Conservation (phyloP, 2,797 vertebrate genomes). For the Chrosomus eos region DNA sequence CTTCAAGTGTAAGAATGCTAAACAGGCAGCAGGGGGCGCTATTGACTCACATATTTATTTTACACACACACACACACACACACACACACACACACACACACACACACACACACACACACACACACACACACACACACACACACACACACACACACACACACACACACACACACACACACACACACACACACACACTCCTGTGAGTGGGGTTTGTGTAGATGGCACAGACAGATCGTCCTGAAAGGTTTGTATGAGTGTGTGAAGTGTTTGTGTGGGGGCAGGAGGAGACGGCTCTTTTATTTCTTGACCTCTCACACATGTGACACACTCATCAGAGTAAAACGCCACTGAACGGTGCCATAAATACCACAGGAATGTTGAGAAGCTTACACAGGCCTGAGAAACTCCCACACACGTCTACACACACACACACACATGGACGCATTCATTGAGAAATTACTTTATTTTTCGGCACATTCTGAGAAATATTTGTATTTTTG, state of each 20-base stretch:
- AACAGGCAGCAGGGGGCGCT: constrained; percentile 11
- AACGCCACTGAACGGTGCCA: constrained; percentile 65
- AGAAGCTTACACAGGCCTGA: constrained; percentile 69
- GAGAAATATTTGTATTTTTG: background rate
- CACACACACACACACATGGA: constrained; percentile 23
- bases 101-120: background rate
- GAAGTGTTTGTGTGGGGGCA: constrained; percentile 11
- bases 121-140: background rate
- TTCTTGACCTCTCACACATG: constrained; percentile 42
- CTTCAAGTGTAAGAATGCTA: background rate
- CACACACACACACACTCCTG: background rate
- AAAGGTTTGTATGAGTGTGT: background rate
- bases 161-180: background rate
- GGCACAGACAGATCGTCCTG: background rate
- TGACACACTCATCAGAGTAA: constrained; percentile 14
- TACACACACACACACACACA: background rate
- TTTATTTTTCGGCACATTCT: background rate
- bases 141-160: too few relatives aligned
- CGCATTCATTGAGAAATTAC: constrained; percentile 24
- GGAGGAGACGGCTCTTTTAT: constrained; percentile 42
- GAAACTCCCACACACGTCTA: constrained; percentile 1
- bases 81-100: too few relatives aligned
- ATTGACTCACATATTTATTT: background rate
- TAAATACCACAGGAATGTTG: constrained; percentile 77
- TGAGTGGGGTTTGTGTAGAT: background rate